Evolutionary conservation across 2,888 invertebrate species (phyloP), one percentile per base, ranked within the genome.

Genomic region (Drosophila prostipennis): DNA sequence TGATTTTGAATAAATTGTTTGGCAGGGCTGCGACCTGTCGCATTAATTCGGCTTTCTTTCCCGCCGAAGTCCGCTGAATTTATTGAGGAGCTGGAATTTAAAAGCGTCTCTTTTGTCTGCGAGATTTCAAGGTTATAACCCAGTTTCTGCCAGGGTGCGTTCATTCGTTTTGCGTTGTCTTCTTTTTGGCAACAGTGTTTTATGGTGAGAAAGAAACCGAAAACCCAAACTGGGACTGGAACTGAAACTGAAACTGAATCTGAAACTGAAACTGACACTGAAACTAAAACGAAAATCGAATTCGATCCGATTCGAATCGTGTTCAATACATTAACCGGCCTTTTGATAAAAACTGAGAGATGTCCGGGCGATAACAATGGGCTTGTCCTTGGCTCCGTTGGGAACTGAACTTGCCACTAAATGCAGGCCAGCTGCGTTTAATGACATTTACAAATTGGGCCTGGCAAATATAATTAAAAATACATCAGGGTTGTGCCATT

Each of bases 51-150:
- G 71, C 80, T 80, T 83, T 84, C 79, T 72, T 77, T 71, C 34
- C 39, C 54, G 57, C 70, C 59, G 48, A 67, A 49, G 69, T 26
- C 52, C 29, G 61, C 67, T 73, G 71, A 82, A 86, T 82, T 87
- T 87, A 87, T 81, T 67, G 85, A 80, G 74, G 74, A 65, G 65
- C 72, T 79, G 73, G 65, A 86, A 48, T 64, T 57, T 51, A 69
- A 73, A 36, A 77, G 54, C 78, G 86, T 72, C 68, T 80, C 84
- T 74, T 80, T 86, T 82, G 84, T 81, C 49, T 40, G 32, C 45
- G 34, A 14, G 36, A 59, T 85, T 89, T 85, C 84, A 85, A 85
- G 84, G 84, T 87, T 85, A 82, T 87, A 85, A 89, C 84, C 84
- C 67, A 85, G 79, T 81, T 89, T 89, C 79, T 81, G 76, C 74